Percentiles rank a stretch among this genome's conserved stretches.
phyloP scores from a whole-genome alignment of 1,140 invertebrate genomes.

The Babylonia areolata region DNA sequence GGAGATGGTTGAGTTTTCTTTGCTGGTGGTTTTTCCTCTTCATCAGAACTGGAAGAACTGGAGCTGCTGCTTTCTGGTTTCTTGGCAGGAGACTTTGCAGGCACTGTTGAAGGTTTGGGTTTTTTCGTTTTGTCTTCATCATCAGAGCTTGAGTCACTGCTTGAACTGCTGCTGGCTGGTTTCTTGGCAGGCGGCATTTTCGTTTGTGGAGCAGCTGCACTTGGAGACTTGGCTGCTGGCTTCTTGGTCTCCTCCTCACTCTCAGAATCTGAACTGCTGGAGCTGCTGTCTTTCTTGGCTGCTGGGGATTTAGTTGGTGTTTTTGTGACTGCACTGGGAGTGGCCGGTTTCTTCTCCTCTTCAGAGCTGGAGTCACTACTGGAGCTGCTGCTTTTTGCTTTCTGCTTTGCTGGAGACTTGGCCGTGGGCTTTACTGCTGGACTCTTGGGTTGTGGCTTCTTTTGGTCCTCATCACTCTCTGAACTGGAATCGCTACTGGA shows the following conservation, averaged over 20 bases:
- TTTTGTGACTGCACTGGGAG: not conserved
- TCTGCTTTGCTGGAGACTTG: not conserved
- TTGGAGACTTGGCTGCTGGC: constrained; percentile 18
- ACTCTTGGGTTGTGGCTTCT: constrained; percentile 30
- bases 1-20: constrained; percentile 1
- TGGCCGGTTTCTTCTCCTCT: constrained; percentile 35
- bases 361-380: constrained; percentile 48
- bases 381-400: constrained; percentile 26
- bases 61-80: constrained; percentile 17
- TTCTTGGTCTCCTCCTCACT: constrained; percentile 37
- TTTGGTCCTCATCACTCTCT: constrained; percentile 36
- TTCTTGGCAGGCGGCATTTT: constrained; percentile 29
- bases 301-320: not conserved
- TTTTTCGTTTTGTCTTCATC: constrained; percentile 27
- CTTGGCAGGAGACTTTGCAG: constrained; percentile 18
- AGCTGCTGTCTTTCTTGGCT: constrained; percentile 30
- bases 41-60: constrained; percentile 43
- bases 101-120: not conserved
- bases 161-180: constrained; percentile 32
- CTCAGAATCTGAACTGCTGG: constrained; percentile 42
- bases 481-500: constrained; percentile 33
- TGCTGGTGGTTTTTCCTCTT: constrained; percentile 36
- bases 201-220: constrained; percentile 31
- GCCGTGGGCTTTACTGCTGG: not conserved
- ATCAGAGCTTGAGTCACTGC: constrained; percentile 46